A percentile compares a stretch with the other conserved stretches of the same genome.
phyloP scores from a whole-genome alignment of 2,888 invertebrate species.

The Drosophila vallismaia region DNA sequence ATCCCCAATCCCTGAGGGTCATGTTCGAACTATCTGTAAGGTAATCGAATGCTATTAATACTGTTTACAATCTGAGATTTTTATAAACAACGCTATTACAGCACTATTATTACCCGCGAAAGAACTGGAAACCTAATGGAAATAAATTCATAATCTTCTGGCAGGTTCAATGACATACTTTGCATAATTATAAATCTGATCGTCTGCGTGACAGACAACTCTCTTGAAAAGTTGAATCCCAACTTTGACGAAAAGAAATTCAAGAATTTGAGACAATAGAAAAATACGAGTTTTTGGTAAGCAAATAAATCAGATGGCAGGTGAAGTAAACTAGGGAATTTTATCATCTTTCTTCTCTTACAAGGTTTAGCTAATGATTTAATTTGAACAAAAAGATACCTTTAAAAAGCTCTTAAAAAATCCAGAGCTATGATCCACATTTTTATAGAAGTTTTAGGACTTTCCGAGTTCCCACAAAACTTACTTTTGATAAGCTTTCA shows the following conservation, averaged over 20 bases:
- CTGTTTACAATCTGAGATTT: background rate
- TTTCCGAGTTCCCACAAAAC: too few relatives aligned
- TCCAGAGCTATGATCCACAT: too few relatives aligned
- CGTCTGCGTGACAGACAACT: slow-evolving; percentile 26
- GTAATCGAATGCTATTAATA: background rate
- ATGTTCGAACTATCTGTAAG: slow-evolving; percentile 26
- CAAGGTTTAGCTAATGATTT: too few relatives aligned
- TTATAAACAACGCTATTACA: background rate
- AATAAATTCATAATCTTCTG: background rate
- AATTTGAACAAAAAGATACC: too few relatives aligned
- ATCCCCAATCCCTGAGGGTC: slow-evolving; percentile 55
- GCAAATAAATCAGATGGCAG: background rate
- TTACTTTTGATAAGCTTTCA: too few relatives aligned
- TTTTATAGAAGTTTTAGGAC: too few relatives aligned
- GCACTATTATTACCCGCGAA: background rate
- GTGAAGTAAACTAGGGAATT: background rate
- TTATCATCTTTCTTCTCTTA: background rate
- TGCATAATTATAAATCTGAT: slow-evolving; percentile 31
- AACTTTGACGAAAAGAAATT: slow-evolving; percentile 8
- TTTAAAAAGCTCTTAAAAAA: too few relatives aligned
- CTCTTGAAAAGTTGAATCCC: slow-evolving; percentile 7
- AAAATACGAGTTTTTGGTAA: slow-evolving; percentile 18
- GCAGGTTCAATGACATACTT: slow-evolving; percentile 38
- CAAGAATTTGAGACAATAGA: slow-evolving; percentile 2
- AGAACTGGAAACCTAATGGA: background rate